phyloP scores from a whole-genome alignment of 2,888 invertebrate species.

The Drosophila macrothrix region DNA sequence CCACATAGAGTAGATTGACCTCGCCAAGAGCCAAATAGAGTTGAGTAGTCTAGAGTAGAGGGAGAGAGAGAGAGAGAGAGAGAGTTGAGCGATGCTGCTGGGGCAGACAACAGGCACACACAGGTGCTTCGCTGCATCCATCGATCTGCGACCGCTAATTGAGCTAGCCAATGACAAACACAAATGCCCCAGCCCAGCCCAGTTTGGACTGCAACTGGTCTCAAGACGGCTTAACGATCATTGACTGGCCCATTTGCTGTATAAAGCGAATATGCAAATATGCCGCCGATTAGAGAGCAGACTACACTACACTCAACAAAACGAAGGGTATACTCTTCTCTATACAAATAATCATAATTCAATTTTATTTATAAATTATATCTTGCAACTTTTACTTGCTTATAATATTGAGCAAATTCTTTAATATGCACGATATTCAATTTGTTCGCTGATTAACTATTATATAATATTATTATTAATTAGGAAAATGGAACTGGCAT shows the following conservation, averaged over 20 bases:
- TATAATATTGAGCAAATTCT: not conserved
- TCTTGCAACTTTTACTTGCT: not conserved
- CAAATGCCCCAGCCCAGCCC: constrained; percentile 57
- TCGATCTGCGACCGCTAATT: constrained; percentile 66
- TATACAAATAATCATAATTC: no score
- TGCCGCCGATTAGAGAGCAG: constrained; percentile 73
- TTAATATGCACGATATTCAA: not conserved
- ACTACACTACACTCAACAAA: constrained; percentile 38
- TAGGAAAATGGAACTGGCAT: not conserved
- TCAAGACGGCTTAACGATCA: constrained; percentile 76
- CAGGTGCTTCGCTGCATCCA: constrained; percentile 60
- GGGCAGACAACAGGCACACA: constrained; percentile 12
- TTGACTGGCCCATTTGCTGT: constrained; percentile 75
- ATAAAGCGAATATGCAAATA: constrained; percentile 78
- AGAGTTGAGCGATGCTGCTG: constrained; percentile 1
- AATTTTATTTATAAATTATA: not conserved
- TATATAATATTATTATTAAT: not conserved
- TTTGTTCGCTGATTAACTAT: not conserved
- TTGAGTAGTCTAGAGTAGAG: not conserved
- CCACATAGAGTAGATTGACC: constrained; percentile 55
- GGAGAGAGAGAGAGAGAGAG: not conserved
- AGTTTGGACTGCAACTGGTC: constrained; percentile 47
- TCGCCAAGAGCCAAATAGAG: constrained; percentile 13
- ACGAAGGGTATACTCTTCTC: not conserved
- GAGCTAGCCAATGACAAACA: constrained; percentile 75